A percentile compares a stretch with the other conserved stretches of the same genome.
Evolutionary conservation across 2,113 vertebrate species (phyloP).

Genomic region (Tor tambroides): DNA sequence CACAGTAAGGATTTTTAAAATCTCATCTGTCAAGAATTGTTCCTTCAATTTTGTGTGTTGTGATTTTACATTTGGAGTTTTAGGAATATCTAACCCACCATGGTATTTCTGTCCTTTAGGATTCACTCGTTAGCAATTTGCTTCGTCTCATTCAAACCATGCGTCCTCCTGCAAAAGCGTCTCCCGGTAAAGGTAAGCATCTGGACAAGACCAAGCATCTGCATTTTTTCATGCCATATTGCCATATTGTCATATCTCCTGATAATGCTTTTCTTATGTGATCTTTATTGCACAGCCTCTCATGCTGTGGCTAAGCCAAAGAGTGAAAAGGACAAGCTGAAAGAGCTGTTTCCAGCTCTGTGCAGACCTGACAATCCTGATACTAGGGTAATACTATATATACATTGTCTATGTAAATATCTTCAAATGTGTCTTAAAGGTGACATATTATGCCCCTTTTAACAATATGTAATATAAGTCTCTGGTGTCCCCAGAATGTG

Average conservation of each 20-base stretch:
- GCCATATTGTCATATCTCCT: not conserved
- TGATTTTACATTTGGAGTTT: not conserved
- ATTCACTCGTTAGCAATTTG: conserved; percentile 92
- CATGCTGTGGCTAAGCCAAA: conserved; percentile 79
- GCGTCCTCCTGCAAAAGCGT: conserved; percentile 85
- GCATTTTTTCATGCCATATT: not conserved
- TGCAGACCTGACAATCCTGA: conserved; percentile 87
- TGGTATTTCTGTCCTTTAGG: conserved; percentile 75
- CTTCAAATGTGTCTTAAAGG: not conserved
- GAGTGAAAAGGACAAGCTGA: conserved; percentile 86
- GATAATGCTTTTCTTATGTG: not conserved
- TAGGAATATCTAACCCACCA: not conserved
- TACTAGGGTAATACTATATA: conserved; percentile 76
- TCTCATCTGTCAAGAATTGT: not conserved
- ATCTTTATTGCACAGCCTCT: conserved; percentile 42
- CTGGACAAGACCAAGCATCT: no score
- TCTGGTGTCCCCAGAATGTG: no score
- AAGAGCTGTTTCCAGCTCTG: conserved; percentile 91
- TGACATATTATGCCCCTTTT: no score
- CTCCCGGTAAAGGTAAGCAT: conserved; percentile 73
- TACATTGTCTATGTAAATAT: not conserved
- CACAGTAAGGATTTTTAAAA: conserved; percentile 77
- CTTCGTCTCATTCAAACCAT: conserved; percentile 96
- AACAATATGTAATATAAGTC: no score
- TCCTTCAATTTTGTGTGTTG: not conserved